Conservation (phyloP, 2,888 invertebrate species). For the Drepanosiphum platanoidis region DNA sequence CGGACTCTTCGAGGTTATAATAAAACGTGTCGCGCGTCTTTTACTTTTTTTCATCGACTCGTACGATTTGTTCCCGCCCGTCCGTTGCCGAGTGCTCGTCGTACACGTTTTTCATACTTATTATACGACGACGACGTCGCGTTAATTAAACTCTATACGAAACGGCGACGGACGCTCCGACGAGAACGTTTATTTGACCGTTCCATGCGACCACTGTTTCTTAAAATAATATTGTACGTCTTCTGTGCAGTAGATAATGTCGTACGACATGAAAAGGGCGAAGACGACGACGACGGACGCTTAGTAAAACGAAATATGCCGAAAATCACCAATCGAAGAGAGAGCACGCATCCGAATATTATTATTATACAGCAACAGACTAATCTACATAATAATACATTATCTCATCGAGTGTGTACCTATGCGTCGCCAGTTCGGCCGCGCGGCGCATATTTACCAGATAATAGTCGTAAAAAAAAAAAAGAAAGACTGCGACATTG, state of each 20-base stretch:
- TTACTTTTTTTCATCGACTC: constrained; percentile 2
- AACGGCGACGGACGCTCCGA: not conserved
- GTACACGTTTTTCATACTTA: not conserved
- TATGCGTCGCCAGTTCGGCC: not conserved
- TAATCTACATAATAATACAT: not conserved
- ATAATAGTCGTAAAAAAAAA: too few species aligned
- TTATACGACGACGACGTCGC: not conserved
- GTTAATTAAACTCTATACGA: not conserved
- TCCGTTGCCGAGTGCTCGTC: not conserved
- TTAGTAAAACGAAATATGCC: not conserved
- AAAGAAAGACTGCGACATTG: too few species aligned
- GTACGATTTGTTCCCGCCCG: not conserved
- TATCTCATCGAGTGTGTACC: not conserved
- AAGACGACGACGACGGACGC: too few species aligned
- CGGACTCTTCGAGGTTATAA: constrained; percentile 4
- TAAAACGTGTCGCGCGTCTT: not conserved
- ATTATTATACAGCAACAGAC: too few species aligned
- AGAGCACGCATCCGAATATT: not conserved
- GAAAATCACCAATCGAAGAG: not conserved
- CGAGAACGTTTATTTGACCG: not conserved
- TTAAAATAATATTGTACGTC: constrained; percentile 36
- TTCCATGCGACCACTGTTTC: not conserved
- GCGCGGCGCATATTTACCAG: not conserved
- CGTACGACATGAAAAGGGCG: too few species aligned
- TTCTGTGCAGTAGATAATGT: too few species aligned